These are phyloP conservation scores for Drosophila sucinea DNA, from an alignment of 1,140 invertebrate genomes.

Conservation along the genomic window DNA sequence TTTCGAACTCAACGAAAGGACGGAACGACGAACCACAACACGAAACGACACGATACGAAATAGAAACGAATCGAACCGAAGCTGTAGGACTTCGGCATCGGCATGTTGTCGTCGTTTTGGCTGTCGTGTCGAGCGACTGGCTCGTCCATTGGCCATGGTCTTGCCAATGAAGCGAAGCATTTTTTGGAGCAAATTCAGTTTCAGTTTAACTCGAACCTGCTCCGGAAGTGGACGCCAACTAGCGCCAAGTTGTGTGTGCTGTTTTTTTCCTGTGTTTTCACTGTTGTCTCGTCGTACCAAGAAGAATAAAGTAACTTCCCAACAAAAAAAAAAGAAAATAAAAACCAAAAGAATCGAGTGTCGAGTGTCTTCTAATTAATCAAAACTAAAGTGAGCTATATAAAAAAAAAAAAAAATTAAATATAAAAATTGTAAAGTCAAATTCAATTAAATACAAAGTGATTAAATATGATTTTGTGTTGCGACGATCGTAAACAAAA, in stretches of 20 bases:
- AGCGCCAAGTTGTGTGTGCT: conserved; percentile 47
- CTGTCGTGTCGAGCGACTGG: conserved; percentile 10
- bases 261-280: background rate
- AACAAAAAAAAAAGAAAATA: conserved; percentile 3
- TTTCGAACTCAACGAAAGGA: conserved; percentile 1
- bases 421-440: background rate
- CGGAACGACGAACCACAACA: conserved; percentile 49
- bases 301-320: conserved; percentile 10
- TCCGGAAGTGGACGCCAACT: conserved; percentile 73
- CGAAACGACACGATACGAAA: conserved; percentile 49
- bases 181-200: conserved; percentile 32
- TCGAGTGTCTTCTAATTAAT: background rate
- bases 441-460: conserved; percentile 36
- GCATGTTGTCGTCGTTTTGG: conserved; percentile 17
- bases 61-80: conserved; percentile 20
- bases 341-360: background rate
- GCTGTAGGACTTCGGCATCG: background rate
- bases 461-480: conserved; percentile 31
- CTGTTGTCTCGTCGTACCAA: conserved; percentile 14
- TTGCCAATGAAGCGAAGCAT: conserved; percentile 73
- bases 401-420: too few species aligned
- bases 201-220: conserved; percentile 77
- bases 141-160: conserved; percentile 18
- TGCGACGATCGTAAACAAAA: conserved; percentile 29
- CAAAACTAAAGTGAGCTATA: conserved; percentile 24